phyloP scores from a whole-genome alignment of 1,140 invertebrate species.

The Acromyrmex echinatior region DNA sequence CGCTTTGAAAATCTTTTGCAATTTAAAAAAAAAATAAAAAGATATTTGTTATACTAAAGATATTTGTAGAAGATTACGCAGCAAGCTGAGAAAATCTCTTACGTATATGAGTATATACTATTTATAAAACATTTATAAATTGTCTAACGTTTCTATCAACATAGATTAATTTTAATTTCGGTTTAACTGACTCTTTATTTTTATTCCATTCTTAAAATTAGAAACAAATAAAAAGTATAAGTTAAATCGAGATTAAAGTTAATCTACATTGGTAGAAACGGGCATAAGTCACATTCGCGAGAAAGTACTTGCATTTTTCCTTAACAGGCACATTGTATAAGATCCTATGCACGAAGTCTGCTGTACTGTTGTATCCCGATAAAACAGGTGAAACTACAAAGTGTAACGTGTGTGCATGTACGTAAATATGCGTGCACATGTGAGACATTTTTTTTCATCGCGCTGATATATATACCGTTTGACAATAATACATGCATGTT shows the following conservation, averaged over 20 bases:
- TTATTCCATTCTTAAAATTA: too few relatives aligned
- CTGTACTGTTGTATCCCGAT: background rate
- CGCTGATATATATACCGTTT: background rate
- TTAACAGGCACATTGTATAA: constrained; percentile 5
- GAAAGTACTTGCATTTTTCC: constrained; percentile 31
- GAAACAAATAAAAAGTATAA: too few relatives aligned
- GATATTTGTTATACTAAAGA: background rate
- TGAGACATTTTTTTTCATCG: constrained; percentile 27
- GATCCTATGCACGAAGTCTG: background rate
- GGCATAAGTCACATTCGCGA: background rate
- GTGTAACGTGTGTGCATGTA: background rate
- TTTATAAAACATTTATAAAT: constrained; percentile 25
- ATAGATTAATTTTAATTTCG: too few relatives aligned
- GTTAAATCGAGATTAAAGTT: too few relatives aligned
- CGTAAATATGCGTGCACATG: constrained; percentile 21
- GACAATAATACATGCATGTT: background rate
- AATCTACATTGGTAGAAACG: too few relatives aligned
- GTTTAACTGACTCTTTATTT: too few relatives aligned
- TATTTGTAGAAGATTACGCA: background rate
- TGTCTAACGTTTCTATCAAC: too few relatives aligned
- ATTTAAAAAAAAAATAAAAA: background rate
- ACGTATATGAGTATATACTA: background rate
- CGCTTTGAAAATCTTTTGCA: background rate
- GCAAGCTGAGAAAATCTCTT: too few relatives aligned
- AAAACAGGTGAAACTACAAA: constrained; percentile 9